Conservation (phyloP, 2,888 invertebrate genomes). For the Eueremaeus valkanovi region DNA sequence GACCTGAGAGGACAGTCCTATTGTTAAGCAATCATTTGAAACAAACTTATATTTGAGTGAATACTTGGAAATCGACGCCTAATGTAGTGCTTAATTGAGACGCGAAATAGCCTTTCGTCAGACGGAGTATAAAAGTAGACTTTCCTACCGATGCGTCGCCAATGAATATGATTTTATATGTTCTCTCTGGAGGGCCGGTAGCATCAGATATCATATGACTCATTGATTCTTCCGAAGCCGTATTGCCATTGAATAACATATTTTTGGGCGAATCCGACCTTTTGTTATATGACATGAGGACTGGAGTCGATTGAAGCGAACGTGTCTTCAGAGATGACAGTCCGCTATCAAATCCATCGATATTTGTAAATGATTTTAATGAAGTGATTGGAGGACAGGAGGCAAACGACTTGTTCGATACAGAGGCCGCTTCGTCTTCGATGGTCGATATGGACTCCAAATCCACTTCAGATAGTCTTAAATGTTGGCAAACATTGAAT, state of each 20-base stretch:
- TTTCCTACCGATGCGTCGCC: constrained; percentile 64
- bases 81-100: constrained; percentile 58
- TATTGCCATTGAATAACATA: not conserved
- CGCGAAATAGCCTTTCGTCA: constrained; percentile 59
- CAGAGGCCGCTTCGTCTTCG: not conserved
- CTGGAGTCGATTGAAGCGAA: not conserved
- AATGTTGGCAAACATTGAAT: not conserved
- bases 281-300: not conserved
- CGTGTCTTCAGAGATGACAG: constrained; percentile 12
- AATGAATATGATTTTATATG: constrained; percentile 61
- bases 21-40: no score
- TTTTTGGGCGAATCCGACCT: not conserved
- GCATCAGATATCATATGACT: constrained; percentile 45
- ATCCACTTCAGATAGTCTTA: constrained; percentile 15
- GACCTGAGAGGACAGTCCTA: no score
- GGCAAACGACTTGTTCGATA: constrained; percentile 12
- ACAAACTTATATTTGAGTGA: constrained; percentile 52
- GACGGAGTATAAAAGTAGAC: constrained; percentile 60
- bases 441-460: not conserved
- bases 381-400: constrained; percentile 13
- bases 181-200: constrained; percentile 57
- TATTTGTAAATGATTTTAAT: not conserved
- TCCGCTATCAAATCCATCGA: constrained; percentile 33
- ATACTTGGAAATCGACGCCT: constrained; percentile 60
- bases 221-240: not conserved